Evolutionary conservation across 2,797 vertebrate genomes (phyloP).

Genomic region (Microhierax caerulescens): DNA sequence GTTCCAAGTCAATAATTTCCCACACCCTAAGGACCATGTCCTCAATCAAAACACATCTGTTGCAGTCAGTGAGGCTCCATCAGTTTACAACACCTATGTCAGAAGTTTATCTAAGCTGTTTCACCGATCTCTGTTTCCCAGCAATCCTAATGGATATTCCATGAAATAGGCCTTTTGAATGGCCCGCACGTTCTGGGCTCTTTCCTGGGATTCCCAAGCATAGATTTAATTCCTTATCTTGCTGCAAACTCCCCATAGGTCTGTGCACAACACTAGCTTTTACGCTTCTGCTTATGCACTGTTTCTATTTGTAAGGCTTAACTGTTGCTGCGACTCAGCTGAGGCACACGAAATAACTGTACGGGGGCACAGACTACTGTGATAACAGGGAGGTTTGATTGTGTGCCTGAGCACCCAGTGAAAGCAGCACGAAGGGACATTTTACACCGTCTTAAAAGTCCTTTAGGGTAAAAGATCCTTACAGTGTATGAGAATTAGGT

Average conservation of each 20-base stretch:
- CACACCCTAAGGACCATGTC: slow-evolving; percentile 12
- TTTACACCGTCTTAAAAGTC: not conserved
- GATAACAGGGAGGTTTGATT: not conserved
- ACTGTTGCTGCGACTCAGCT: not conserved
- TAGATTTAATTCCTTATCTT: not conserved
- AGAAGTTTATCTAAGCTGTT: not conserved
- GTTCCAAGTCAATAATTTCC: slow-evolving; percentile 52
- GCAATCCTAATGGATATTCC: not conserved
- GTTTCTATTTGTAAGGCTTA: not conserved
- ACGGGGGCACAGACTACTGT: not conserved
- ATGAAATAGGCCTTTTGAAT: not conserved
- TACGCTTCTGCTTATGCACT: not conserved
- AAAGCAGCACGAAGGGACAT: not conserved
- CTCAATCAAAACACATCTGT: slow-evolving; percentile 55
- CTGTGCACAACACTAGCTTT: not conserved
- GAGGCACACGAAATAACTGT: not conserved
- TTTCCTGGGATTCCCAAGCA: not conserved
- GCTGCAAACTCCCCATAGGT: not conserved
- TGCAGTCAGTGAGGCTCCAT: not conserved
- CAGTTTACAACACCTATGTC: not conserved
- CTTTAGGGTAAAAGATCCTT: not conserved
- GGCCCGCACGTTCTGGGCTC: not conserved
- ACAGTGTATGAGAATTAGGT: not conserved
- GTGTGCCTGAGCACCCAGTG: not conserved
- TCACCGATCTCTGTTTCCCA: not conserved